A percentile compares a stretch with the other conserved stretches of the same genome.
These are phyloP conservation scores for Arnoldichthys spilopterus DNA, from an alignment of 2,797 vertebrate species.

Conservation along the genomic window DNA sequence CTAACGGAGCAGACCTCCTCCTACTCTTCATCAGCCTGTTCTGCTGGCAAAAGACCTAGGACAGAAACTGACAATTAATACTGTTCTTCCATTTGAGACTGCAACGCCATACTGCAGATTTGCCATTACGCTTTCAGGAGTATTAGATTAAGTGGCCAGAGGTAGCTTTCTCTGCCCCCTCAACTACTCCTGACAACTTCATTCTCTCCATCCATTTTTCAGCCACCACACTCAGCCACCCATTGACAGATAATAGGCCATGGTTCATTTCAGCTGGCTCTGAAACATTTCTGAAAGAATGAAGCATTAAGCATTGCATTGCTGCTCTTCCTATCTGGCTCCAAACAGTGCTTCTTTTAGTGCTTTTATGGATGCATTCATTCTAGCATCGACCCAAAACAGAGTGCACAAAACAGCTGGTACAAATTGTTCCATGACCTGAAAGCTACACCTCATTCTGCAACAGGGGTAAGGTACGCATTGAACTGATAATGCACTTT, in stretches of 20 bases:
- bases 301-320: constrained; percentile 22
- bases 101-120: not conserved
- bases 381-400: constrained; percentile 3
- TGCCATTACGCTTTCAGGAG: not conserved
- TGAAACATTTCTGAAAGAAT: constrained; percentile 13
- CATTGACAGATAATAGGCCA: constrained; percentile 20
- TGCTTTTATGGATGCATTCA: constrained; percentile 4
- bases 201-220: constrained; percentile 23
- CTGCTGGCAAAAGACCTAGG: constrained; percentile 3
- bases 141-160: constrained; percentile 10
- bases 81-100: constrained; percentile 6
- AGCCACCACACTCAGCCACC: constrained; percentile 21
- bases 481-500: not conserved
- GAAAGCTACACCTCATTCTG: not conserved
- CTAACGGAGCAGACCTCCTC: not conserved
- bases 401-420: not conserved
- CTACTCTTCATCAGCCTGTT: constrained; percentile 3
- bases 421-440: constrained; percentile 9
- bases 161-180: constrained; percentile 9
- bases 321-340: not conserved
- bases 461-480: not conserved
- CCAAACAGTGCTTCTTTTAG: constrained; percentile 6
- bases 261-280: constrained; percentile 25
- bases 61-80: constrained; percentile 13
- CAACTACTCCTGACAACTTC: constrained; percentile 23